phyloP scores from a whole-genome alignment of 2,113 vertebrate species.

The Paratilapia polleni region DNA sequence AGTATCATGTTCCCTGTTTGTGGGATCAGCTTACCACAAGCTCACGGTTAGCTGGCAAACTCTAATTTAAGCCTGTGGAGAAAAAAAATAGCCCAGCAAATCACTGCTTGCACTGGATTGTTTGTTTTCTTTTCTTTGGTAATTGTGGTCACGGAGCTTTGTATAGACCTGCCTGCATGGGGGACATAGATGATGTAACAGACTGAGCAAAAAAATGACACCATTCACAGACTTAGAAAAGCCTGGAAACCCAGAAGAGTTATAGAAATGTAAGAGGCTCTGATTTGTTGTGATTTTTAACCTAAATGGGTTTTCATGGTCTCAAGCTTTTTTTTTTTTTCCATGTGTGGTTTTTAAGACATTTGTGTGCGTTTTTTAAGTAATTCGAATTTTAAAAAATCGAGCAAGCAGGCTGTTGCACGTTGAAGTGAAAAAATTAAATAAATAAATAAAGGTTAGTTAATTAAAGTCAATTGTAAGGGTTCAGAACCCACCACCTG shows the following conservation, averaged over 20 bases:
- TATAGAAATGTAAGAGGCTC: not conserved
- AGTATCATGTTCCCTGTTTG: constrained; percentile 59
- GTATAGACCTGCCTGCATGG: not conserved
- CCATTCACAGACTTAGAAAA: not conserved
- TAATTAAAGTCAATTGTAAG: not conserved
- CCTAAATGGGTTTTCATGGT: not conserved
- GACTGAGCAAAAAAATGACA: not conserved
- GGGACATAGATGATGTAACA: not conserved
- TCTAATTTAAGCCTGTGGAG: constrained; percentile 59
- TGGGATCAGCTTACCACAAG: constrained; percentile 64
- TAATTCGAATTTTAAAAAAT: not conserved
- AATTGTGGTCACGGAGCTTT: constrained; percentile 5
- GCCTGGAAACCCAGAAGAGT: not conserved
- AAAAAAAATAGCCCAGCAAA: constrained; percentile 56
- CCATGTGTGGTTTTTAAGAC: not conserved
- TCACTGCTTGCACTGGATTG: constrained; percentile 17
- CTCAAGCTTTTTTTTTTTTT: not conserved
- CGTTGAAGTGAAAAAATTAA: not conserved
- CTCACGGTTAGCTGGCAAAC: constrained; percentile 47
- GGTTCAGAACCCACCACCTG: not conserved
- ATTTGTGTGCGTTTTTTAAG: not conserved
- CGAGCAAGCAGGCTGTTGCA: too few relatives aligned
- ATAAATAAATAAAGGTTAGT: too few relatives aligned
- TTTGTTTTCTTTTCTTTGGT: constrained; percentile 41
- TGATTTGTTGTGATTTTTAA: not conserved